Evolutionary conservation across 2,888 invertebrate species (phyloP).

Genomic region (Agonum fuliginosum): DNA sequence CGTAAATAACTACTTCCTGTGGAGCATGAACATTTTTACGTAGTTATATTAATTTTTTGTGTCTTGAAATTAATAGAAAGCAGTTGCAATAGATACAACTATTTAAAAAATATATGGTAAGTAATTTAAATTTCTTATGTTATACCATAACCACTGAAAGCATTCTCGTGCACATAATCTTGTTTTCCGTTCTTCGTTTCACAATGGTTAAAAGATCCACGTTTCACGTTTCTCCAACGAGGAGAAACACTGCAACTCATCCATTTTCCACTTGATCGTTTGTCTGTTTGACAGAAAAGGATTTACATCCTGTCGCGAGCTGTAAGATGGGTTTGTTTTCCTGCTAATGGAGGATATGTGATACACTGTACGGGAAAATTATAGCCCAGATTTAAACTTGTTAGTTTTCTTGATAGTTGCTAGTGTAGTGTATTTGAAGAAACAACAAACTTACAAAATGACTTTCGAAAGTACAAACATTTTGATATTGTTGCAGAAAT

Average conservation of each 20-base stretch:
- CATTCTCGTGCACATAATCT: too few species aligned
- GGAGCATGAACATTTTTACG: too few species aligned
- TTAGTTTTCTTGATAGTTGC: background rate
- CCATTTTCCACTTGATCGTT: constrained; percentile 64
- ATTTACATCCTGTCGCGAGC: constrained; percentile 61
- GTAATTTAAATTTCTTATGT: too few species aligned
- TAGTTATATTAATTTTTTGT: too few species aligned
- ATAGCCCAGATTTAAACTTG: background rate
- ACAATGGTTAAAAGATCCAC: background rate
- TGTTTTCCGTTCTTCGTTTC: background rate
- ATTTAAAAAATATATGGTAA: too few species aligned
- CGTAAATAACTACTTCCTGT: too few species aligned
- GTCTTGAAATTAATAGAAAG: too few species aligned
- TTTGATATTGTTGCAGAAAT: too few species aligned
- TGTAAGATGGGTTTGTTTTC: constrained; percentile 21
- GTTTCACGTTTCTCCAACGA: background rate
- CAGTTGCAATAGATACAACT: too few species aligned
- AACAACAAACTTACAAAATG: too few species aligned
- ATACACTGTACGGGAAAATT: background rate
- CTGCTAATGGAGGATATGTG: constrained; percentile 17
- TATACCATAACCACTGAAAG: too few species aligned
- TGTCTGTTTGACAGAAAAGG: constrained; percentile 62
- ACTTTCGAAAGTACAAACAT: too few species aligned
- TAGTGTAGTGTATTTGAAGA: background rate
- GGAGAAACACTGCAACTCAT: constrained; percentile 66